Base-by-base conservation (phyloP, 2,888 invertebrate species). In the Lissonota sp. region DNA sequence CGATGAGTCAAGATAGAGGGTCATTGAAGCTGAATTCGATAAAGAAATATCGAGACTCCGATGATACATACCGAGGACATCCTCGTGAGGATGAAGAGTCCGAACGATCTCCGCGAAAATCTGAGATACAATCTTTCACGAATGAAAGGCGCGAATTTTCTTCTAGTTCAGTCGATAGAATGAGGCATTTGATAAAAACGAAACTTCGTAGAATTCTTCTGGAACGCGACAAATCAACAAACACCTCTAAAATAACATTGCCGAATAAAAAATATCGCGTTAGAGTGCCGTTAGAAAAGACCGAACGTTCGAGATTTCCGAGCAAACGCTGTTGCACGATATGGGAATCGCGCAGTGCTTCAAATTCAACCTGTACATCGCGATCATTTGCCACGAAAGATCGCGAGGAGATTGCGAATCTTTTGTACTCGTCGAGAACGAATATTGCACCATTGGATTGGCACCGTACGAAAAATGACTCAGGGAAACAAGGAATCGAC, bases 131-230 rank as follows among this genome's bases (percentile, higher is more conserved):
- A 26, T 26, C 26, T 26, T 26, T 26, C 26, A 42, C 26, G 62
- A 60, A 39, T 5, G 66, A 62, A 5, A 40, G 80, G 51, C 69
- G 79, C 26, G 79, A 83, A 42, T 80, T 87, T 73, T 84, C 84
- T 39, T 4, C 73, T 14, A 67, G 80, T 49, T 86, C 88, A 1
- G 51, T 88, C 57, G 83, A 84, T 10, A 80, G 84, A 66, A 82
- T 90, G 51, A 88, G 84, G 42, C 78, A 83, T 39, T 26, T 89
- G 63, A 86, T 90, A 6, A 84, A 85, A 53, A 82, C 72, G 51
- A 90, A 88, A 39, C 66, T 90, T 0, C 80, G 82, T 5, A 81
- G 76, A 67, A 73, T 86, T 10, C 64, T 88, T 10, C 58, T 86
- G 51, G 84, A 86, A 12, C 81, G 82, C 5, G 80, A 84, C 58